A percentile compares a stretch with the other conserved stretches of the same genome.
These are phyloP conservation scores for Myxocyprinus asiaticus DNA, from an alignment of 2,113 vertebrate genomes.

Conservation along the genomic window DNA sequence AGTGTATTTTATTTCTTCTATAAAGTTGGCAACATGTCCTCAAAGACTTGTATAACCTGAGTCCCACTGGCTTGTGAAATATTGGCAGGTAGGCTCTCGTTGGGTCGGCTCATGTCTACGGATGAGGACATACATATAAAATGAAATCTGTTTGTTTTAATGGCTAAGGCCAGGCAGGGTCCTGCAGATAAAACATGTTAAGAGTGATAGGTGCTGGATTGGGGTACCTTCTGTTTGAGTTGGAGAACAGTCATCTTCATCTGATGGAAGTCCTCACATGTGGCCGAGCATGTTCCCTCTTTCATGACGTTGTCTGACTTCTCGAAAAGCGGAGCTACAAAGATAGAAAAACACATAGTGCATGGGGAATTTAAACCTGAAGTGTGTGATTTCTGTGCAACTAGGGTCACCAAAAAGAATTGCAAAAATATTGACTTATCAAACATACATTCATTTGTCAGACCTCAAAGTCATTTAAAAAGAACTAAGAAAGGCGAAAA, in stretches of 20 bases:
- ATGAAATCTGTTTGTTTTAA: slow-evolving; percentile 39
- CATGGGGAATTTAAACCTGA: no score
- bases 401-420: no score
- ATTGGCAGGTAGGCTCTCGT: slow-evolving; percentile 33
- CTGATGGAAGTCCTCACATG: slow-evolving; percentile 93
- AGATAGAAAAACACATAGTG: slow-evolving; percentile 1
- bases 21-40: slow-evolving; percentile 51
- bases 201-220: neutral
- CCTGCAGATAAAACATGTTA: neutral
- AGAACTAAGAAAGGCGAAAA: no score
- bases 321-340: slow-evolving; percentile 78
- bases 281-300: slow-evolving; percentile 83
- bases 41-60: slow-evolving; percentile 17
- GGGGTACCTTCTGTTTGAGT: slow-evolving; percentile 90
- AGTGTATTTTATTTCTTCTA: slow-evolving; percentile 37
- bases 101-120: slow-evolving; percentile 21
- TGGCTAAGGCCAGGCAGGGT: slow-evolving; percentile 16
- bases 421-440: no score
- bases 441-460: no score
- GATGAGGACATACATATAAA: slow-evolving; percentile 40
- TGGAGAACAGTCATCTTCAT: slow-evolving; percentile 92
- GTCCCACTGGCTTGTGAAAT: slow-evolving; percentile 47
- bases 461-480: no score
- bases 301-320: slow-evolving; percentile 84
- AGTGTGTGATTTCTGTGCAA: no score